These are phyloP conservation scores for Oscarella lobularis DNA, from an alignment of 37 sponge, comb jelly and placozoan species.

Conservation along the genomic window DNA sequence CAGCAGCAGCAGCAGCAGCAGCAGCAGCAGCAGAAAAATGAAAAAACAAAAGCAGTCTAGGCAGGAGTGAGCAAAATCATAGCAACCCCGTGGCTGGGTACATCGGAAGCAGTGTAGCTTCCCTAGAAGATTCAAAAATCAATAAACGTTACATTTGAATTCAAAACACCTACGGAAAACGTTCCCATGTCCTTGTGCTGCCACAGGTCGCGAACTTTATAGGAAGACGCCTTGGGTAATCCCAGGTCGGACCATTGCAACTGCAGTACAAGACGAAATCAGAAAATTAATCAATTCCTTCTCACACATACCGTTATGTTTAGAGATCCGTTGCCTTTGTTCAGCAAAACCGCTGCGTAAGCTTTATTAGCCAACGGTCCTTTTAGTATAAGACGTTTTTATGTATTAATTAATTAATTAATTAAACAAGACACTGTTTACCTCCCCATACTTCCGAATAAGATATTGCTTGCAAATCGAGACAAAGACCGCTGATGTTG, in stretches of 20 bases:
- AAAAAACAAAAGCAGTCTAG: too few relatives aligned
- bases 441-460: not conserved
- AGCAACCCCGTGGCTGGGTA: too few relatives aligned
- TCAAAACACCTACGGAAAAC: too few relatives aligned
- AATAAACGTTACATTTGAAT: too few relatives aligned
- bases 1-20: too few relatives aligned
- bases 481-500: not conserved
- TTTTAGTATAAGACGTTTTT: too few relatives aligned
- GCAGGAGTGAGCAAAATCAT: too few relatives aligned
- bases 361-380: not conserved
- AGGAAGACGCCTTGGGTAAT: not conserved
- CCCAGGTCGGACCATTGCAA: not conserved
- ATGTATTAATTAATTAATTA: too few relatives aligned
- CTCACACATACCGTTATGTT: not conserved
- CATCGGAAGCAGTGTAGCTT: too few relatives aligned
- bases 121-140: too few relatives aligned
- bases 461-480: not conserved
- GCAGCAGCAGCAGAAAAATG: too few relatives aligned
- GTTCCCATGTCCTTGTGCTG: constrained; percentile 4
- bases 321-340: not conserved
- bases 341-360: not conserved
- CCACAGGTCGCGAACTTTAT: constrained; percentile 3
- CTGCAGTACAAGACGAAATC: not conserved
- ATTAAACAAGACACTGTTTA: too few relatives aligned
- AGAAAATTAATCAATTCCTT: not conserved